Evolutionary conservation across 2,888 invertebrate genomes (phyloP).

Genomic region (Phrixothrix hirtus): DNA sequence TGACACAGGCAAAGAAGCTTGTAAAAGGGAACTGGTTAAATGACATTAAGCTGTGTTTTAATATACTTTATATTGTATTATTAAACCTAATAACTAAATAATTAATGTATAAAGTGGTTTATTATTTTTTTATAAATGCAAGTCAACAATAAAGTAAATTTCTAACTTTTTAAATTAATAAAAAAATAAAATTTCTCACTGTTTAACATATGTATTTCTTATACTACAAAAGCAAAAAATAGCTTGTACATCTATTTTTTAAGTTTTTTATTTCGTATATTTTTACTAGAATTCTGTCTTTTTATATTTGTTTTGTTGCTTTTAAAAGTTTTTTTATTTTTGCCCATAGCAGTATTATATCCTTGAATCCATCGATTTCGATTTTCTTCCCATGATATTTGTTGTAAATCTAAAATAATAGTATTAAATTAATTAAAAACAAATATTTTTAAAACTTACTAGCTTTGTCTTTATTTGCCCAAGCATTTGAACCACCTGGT

Average conservation of each 20-base stretch:
- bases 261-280: background rate
- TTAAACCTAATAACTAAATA: too few relatives aligned
- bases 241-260: background rate
- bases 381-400: constrained; percentile 81
- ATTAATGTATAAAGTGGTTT: too few relatives aligned
- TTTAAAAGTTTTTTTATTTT: constrained; percentile 24
- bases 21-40: too few relatives aligned
- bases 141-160: too few relatives aligned
- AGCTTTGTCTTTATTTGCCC: constrained; percentile 77
- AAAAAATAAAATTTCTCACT: too few relatives aligned
- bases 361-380: constrained; percentile 67
- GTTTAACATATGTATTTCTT: too few relatives aligned
- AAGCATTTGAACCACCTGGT: constrained; percentile 68
- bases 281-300: constrained; percentile 8
- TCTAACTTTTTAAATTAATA: too few relatives aligned
- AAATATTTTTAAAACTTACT: constrained; percentile 54
- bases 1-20: too few relatives aligned
- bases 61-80: too few relatives aligned
- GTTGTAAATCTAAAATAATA: constrained; percentile 61
- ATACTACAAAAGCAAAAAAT: background rate
- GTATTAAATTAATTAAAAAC: constrained; percentile 18
- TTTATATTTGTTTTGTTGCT: constrained; percentile 1
- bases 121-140: too few relatives aligned
- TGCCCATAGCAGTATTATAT: constrained; percentile 54
- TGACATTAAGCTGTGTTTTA: too few relatives aligned